Base-by-base conservation (phyloP, 2,797 vertebrate genomes). In the Tiaroga cobitis region DNA sequence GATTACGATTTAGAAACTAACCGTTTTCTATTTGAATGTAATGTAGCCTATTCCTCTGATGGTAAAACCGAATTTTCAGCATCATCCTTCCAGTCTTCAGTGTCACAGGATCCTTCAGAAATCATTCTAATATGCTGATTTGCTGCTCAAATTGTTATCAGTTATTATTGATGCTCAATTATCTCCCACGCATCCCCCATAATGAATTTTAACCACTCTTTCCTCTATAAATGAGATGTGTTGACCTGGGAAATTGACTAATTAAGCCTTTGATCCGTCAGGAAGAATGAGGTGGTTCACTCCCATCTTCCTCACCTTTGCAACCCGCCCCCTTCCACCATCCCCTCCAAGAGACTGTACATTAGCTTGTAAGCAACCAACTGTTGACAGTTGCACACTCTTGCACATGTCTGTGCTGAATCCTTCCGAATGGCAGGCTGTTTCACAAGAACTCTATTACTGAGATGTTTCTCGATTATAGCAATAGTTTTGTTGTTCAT, bases 231-330 rank as follows among this genome's bases (percentile, higher is more conserved):
- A 89, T 24, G 43, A 9, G 34, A 82, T 74, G 86, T 89, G 89
- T 81, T 83, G 85, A 74, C 81, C 41, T 87, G 87, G 84, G 82
- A 87, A 86, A 83, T 29, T 29, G 16, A 26, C 39, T 32, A 67
- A 63, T 54, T n/a, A 65, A 73, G 43, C 16, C 83, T 85, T 88
- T 85, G 85, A 85, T 88, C 85, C 81, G 89, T 76, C 73, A 77
- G 86, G 69, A 84, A 77, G 76, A 81, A 86, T 72, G 76, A 81
- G 78, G 67, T 72, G 59, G 67, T 81, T 56, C 59, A 54, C 65
- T 84, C 56, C 51, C 82, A 82, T 63, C 49, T 80, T 80, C 41
- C 49, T 78, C 63, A 74, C 29, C 84, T 76, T 59, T 83, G 46
- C 9, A 77, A n/a, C 74, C 24, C 39, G 8, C 34, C 59, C 26